Base-by-base conservation (phyloP, 1,140 invertebrate genomes). In the Aporrectodea caliginosa region DNA sequence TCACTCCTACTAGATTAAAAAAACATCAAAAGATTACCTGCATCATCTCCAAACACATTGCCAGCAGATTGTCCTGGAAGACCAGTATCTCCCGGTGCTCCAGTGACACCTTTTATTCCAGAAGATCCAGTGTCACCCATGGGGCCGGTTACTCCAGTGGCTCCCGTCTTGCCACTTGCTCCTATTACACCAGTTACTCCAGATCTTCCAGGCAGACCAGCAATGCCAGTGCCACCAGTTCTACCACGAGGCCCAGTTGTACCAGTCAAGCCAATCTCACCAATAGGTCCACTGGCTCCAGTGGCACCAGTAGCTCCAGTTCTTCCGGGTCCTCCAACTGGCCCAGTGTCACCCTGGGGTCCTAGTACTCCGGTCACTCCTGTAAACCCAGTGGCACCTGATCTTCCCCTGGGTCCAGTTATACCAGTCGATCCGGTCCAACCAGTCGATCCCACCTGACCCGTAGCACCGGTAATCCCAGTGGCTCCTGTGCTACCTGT, bases 331-430 rank as follows among this genome's bases (percentile, higher is more conserved):
- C 22, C 43, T 12, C 43, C 43, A 58, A 22, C 43, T 12, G 43
- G 43, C 22, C 43, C 43, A 58, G 43, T 58, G 22, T 58, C 22
- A 12, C 43, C 43, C 6, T 6, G 6, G 43, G 22, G 22, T 6
- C 43, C 43, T 58, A 12, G 6, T 22, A 6, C 43, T 58, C 43
- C 43, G 6, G 43, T 58, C 22, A 30, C 27, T 35, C 78, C 80
- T 80, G 43, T 35, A 27, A 69, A 14, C 30, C 80, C 80, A 73
- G 80, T 73, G 12, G n/a, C 35, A 72, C 80, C 80, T 31, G 72
- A 78, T 6, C 6, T 12, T 27, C 80, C 80, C 1, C 12, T 16
- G n/a, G 80, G 35, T 0, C 80, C 80, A 34, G 16, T 78, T 22
- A 35, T 32, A 34, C 80, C 80, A 81, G 75, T 78, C 32, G 69